Percentiles rank a stretch among this genome's conserved stretches.
phyloP scores from a whole-genome alignment of 2,888 invertebrate species.

The Drosophila phalerata region DNA sequence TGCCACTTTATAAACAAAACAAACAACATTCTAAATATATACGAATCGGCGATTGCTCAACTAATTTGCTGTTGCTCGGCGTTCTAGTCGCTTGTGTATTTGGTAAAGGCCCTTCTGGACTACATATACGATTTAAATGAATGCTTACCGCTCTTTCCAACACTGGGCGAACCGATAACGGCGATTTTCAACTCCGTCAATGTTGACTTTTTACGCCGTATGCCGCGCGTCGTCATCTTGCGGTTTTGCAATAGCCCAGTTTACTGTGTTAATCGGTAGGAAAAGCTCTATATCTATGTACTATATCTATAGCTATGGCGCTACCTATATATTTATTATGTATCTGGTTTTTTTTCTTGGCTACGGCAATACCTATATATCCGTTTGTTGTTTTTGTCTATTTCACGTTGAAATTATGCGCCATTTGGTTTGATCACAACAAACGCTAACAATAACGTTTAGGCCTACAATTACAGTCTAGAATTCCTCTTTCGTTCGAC shows the following conservation, averaged over 20 bases:
- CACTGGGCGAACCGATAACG: constrained; percentile 94
- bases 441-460: constrained; percentile 51
- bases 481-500: constrained; percentile 26
- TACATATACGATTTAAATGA: not conserved
- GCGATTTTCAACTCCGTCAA: constrained; percentile 96
- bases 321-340: constrained; percentile 8
- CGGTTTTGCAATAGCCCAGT: constrained; percentile 45
- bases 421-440: constrained; percentile 66
- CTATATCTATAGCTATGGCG: constrained; percentile 14
- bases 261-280: constrained; percentile 28
- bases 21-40: constrained; percentile 79
- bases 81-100: constrained; percentile 19
- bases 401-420: constrained; percentile 62
- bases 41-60: constrained; percentile 77
- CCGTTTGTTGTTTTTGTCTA: constrained; percentile 45
- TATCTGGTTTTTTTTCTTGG: constrained; percentile 8
- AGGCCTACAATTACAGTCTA: constrained; percentile 68
- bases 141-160: constrained; percentile 94
- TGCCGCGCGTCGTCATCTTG: constrained; percentile 91
- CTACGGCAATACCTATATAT: constrained; percentile 55
- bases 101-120: constrained; percentile 19
- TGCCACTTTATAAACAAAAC: constrained; percentile 81
- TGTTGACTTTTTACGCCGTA: constrained; percentile 95
- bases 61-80: constrained; percentile 76
- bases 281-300: constrained; percentile 19